Evolutionary conservation across 2,797 vertebrate species (phyloP).

Genomic region (Pangasius macronema): DNA sequence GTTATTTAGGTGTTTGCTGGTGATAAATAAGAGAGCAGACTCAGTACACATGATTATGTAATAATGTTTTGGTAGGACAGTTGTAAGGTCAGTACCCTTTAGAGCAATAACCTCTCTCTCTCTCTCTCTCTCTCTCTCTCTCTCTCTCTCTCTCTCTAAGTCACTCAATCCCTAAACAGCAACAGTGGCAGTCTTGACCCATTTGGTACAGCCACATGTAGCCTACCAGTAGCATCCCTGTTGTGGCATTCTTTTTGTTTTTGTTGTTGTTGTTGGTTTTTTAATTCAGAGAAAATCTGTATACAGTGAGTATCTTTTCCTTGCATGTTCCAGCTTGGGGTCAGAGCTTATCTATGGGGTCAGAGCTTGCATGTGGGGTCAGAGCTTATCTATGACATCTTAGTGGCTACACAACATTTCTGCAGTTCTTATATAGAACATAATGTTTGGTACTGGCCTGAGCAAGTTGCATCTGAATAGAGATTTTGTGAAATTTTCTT

Average conservation of each 20-base stretch:
- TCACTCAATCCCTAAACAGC: neutral
- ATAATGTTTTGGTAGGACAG: neutral
- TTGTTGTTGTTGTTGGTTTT: neutral
- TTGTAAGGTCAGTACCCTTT: neutral
- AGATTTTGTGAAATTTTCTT: neutral
- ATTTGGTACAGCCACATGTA: neutral
- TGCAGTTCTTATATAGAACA: neutral
- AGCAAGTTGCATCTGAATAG: neutral
- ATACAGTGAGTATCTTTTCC: neutral
- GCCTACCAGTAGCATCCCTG: no score
- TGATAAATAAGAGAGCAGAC: neutral
- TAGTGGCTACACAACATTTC: neutral
- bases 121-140: neutral
- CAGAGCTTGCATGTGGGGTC: neutral
- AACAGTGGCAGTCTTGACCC: neutral
- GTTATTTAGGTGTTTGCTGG: slow-evolving; percentile 6
- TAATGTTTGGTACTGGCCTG: neutral
- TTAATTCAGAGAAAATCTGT: neutral
- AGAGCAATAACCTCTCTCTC: neutral
- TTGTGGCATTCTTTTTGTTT: neutral
- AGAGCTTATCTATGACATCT: neutral
- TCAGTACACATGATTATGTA: neutral
- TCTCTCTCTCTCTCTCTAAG: neutral
- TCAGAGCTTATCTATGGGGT: neutral
- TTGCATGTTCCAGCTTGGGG: neutral